Evolutionary conservation across 2,888 invertebrate genomes (phyloP).

Genomic region (Clepsis dumicolana): DNA sequence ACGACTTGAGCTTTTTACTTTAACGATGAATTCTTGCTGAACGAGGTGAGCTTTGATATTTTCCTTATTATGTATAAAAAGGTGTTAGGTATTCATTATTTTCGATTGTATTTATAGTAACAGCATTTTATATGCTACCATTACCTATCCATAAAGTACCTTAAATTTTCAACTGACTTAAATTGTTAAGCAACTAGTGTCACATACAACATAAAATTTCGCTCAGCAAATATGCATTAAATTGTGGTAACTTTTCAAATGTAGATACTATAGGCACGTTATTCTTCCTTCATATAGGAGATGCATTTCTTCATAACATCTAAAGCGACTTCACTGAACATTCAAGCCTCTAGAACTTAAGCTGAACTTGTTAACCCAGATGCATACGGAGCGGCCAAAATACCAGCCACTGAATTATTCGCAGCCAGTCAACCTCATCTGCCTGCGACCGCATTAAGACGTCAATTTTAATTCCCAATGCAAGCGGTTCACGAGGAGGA

Average conservation of each 20-base stretch:
- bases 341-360: constrained; percentile 15
- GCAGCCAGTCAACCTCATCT: constrained; percentile 30
- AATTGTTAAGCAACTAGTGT: no score
- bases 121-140: no score
- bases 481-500: constrained; percentile 48
- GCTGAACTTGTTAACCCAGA: constrained; percentile 37
- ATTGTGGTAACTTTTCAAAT: no score
- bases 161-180: no score
- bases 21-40: not conserved
- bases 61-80: not conserved
- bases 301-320: not conserved
- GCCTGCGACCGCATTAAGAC: constrained; percentile 48
- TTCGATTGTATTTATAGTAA: not conserved
- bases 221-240: no score
- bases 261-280: no score
- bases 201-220: no score
- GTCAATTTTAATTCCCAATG: constrained; percentile 59
- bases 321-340: constrained; percentile 7
- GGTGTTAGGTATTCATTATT: not conserved
- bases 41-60: not conserved
- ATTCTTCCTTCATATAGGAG: no score
- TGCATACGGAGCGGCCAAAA: constrained; percentile 31
- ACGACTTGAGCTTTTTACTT: constrained; percentile 1
- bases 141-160: no score
- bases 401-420: constrained; percentile 42